Evolutionary conservation across 2,888 invertebrate genomes (phyloP), one percentile per base, ranked within the genome.

Genomic region (Stenichneumon culpator): DNA sequence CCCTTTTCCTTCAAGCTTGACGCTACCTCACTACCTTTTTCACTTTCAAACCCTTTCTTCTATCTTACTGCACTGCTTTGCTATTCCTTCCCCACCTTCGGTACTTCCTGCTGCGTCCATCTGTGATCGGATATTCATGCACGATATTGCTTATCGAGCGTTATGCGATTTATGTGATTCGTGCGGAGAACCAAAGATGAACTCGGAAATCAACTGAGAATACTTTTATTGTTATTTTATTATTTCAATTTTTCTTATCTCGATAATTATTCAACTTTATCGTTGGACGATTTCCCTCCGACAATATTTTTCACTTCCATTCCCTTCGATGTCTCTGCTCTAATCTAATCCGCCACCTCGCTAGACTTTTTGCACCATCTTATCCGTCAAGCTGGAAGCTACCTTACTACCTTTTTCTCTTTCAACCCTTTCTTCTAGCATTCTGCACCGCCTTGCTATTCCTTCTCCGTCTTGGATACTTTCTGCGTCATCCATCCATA

Each of bases 241-340:
- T 28, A 28, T 4, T 28, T 16, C 16, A 25, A 57, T 22, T 25
- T 11, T 60, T 3, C 28, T 60, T 16, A 6, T 1, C 1, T n/a
- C 14, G 25, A 25, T 32, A 7, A 60, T 60, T 60, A 60, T 60
- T 60, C 32, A 28, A 28, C 14, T 28, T 1, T 11, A 0, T 25
- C 60, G 25, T 60, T 25, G 22, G 0, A 1, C 22, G 57, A 60
- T 60, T 14, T 57, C 25, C 19, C 19, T 57, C 22, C 22, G 9
- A 22, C 19, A 25, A 22, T 22, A 7, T 22, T 54, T 52, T 60
- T 14, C 57, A 14, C 57, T 60, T 60, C 57, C 22, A 14, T 60
- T 60, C 57, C 14, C 57, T 60, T 60, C 57, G 28, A 28, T 60
- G 57, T 28, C 57, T 60, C 25, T 60, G 25, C 25, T 28, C 25